Percentiles rank a stretch among this genome's conserved stretches.
phyloP scores from a whole-genome alignment of 2,113 vertebrate genomes.

The Cygnus buccinator region DNA sequence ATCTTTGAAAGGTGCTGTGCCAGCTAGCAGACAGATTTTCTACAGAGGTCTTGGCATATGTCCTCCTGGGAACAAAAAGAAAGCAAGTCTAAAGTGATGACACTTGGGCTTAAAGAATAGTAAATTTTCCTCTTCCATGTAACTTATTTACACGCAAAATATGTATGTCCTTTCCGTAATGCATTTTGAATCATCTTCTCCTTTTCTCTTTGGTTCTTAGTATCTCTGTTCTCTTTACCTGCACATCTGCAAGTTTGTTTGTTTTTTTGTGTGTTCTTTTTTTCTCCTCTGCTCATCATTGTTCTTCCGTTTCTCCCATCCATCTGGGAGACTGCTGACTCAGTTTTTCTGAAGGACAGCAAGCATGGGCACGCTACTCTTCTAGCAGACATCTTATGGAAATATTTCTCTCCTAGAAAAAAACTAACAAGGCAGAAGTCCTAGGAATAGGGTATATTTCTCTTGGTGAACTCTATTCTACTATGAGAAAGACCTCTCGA shows the following conservation, averaged over 20 bases:
- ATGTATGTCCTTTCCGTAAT: not conserved
- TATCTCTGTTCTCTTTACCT: not conserved
- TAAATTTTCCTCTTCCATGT: not conserved
- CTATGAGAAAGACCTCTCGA: not conserved
- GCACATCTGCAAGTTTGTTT: not conserved
- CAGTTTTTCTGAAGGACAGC: not conserved
- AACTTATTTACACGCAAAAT: not conserved
- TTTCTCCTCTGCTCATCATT: not conserved
- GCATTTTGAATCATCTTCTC: not conserved
- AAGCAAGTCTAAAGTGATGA: not conserved
- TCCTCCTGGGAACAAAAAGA: not conserved
- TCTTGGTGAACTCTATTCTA: not conserved
- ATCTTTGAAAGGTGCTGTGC: not conserved
- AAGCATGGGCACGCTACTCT: not conserved
- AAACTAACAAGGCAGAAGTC: not conserved
- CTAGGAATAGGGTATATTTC: not conserved
- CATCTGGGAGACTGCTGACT: constrained; percentile 13
- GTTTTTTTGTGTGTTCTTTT: not conserved
- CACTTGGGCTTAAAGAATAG: not conserved
- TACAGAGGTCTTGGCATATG: not conserved
- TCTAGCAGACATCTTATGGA: not conserved
- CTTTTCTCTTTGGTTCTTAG: not conserved
- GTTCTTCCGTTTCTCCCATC: not conserved
- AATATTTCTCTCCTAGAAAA: not conserved
- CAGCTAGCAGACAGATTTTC: constrained; percentile 29